phyloP scores from a whole-genome alignment of 2,888 invertebrate genomes.

The Amblyjoppa proteus region DNA sequence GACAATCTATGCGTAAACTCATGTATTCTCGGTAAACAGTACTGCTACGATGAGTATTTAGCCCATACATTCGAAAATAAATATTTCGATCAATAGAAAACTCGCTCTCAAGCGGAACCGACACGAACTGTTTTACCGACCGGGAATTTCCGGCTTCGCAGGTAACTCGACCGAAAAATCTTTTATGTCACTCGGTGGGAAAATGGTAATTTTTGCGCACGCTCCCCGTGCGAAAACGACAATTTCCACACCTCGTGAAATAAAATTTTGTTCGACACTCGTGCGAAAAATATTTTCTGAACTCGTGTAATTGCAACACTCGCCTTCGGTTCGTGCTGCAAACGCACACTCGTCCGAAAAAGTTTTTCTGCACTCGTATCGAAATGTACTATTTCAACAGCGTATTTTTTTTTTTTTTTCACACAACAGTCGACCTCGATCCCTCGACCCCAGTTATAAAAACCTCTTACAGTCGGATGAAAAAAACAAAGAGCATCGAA shows the following conservation, averaged over 20 bases:
- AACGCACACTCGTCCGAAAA: neutral
- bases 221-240: too few species aligned
- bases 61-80: neutral
- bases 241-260: too few species aligned
- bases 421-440: neutral
- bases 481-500: too few species aligned
- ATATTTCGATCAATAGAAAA: neutral
- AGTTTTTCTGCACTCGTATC: neutral
- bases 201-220: too few species aligned
- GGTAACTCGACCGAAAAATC: neutral
- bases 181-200: neutral
- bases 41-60: neutral
- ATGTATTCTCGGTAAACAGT: neutral
- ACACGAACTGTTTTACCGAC: conserved; percentile 12
- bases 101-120: neutral
- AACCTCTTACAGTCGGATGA: neutral
- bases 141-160: neutral
- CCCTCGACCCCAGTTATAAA: neutral
- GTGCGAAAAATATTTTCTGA: too few species aligned
- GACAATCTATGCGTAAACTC: neutral
- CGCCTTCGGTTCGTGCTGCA: too few species aligned
- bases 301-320: too few species aligned
- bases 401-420: neutral
- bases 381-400: neutral
- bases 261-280: too few species aligned